phyloP scores from a whole-genome alignment of 2,797 vertebrate genomes.

The Neosilurus mollespiculum region DNA sequence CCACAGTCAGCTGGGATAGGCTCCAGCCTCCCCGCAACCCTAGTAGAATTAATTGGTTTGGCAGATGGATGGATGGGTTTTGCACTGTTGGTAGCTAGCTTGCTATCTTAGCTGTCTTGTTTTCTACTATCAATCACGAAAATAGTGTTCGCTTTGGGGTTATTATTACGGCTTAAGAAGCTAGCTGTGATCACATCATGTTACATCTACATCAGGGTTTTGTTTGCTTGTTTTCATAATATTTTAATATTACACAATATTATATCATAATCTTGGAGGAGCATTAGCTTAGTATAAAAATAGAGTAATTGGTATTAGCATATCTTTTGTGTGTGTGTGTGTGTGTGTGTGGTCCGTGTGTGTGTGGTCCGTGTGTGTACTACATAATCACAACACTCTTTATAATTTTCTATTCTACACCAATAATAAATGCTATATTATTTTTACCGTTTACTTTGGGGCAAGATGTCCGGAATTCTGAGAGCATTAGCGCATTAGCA shows the following conservation, averaged over 20 bases:
- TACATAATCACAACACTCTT: neutral
- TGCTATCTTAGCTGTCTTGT: neutral
- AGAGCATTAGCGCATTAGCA: neutral
- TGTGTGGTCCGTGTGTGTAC: neutral
- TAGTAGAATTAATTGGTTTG: no score
- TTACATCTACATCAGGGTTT: neutral
- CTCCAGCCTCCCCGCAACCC: no score
- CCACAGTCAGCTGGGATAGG: no score
- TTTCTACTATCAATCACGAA: neutral
- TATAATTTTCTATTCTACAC: neutral
- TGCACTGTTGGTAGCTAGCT: neutral
- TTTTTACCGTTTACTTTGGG: neutral
- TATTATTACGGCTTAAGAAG: neutral
- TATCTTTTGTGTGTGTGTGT: neutral
- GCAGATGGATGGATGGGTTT: neutral
- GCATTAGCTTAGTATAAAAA: neutral
- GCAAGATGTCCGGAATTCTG: neutral
- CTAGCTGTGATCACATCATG: neutral
- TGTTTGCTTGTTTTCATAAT: neutral
- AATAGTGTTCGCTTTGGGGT: neutral
- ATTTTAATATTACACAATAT: neutral
- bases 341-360: neutral
- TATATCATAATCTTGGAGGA: neutral
- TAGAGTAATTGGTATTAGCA: neutral
- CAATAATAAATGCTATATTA: neutral